Percentiles rank a stretch among this genome's conserved stretches.
phyloP scores from a whole-genome alignment of 2,888 invertebrate genomes.

The Dilophus febrilis region DNA sequence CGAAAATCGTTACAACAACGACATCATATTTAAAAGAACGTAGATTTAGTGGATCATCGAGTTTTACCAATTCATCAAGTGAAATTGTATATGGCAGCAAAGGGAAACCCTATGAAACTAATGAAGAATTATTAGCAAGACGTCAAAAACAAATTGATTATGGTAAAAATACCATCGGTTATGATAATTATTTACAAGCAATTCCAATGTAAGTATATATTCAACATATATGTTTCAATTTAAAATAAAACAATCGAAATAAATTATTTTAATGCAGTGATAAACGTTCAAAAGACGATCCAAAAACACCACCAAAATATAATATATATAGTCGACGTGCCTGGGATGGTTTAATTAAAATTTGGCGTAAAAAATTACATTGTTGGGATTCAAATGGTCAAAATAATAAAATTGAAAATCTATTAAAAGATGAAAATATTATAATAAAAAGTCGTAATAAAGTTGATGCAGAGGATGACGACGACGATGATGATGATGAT shows the following conservation, averaged over 20 bases:
- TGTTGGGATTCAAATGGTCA: constrained; percentile 54
- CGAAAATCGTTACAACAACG: background rate
- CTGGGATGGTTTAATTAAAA: constrained; percentile 76
- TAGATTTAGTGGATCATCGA: too few species aligned
- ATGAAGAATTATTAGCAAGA: constrained; percentile 50
- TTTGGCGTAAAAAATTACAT: constrained; percentile 77
- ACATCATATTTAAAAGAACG: too few species aligned
- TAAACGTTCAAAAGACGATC: constrained; percentile 52
- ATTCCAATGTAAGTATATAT: constrained; percentile 47
- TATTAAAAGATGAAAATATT: too few species aligned
- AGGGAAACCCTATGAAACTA: constrained; percentile 49
- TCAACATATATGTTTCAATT: background rate
- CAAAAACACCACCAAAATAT: constrained; percentile 77
- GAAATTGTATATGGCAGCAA: too few species aligned
- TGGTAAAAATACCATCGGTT: constrained; percentile 82
- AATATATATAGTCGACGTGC: constrained; percentile 78
- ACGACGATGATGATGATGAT: too few species aligned
- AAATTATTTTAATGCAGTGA: too few species aligned
- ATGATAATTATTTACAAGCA: constrained; percentile 50
- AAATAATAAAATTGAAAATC: too few species aligned
- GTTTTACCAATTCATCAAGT: background rate
- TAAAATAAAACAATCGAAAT: too few species aligned
- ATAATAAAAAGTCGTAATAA: too few species aligned
- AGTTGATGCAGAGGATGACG: too few species aligned
- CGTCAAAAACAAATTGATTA: constrained; percentile 90